A percentile compares a stretch with the other conserved stretches of the same genome.
Evolutionary conservation across 1,140 invertebrate species (phyloP).

Genomic region (Drosophila parvula): DNA sequence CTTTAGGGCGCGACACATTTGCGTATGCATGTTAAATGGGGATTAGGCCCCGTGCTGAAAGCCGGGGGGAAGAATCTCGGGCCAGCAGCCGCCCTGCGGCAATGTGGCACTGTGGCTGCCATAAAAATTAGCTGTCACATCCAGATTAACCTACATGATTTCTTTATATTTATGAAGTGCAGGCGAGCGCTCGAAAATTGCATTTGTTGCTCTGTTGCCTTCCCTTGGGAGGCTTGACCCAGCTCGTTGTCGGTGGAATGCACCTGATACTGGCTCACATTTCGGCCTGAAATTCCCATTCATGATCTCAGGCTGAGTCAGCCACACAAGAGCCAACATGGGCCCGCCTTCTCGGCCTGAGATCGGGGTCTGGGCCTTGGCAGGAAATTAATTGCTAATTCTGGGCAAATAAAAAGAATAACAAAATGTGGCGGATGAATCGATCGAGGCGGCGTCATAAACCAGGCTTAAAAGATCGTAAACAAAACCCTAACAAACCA

Average conservation of each 20-base stretch:
- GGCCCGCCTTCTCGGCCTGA: constrained; percentile 6
- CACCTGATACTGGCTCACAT: constrained; percentile 41
- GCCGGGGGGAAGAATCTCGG: constrained; percentile 8
- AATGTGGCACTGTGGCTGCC: constrained; percentile 9
- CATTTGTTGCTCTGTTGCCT: neutral
- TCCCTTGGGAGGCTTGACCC: neutral
- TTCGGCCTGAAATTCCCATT: constrained; percentile 16
- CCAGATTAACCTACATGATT: constrained; percentile 54
- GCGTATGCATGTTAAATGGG: constrained; percentile 76
- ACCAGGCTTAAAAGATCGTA: constrained; percentile 74
- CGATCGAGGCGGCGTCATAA: constrained; percentile 74
- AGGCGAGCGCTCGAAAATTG: neutral
- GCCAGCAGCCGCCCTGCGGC: constrained; percentile 1
- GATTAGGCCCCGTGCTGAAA: constrained; percentile 57
- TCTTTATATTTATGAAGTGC: constrained; percentile 24
- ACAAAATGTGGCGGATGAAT: constrained; percentile 37
- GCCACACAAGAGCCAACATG: neutral
- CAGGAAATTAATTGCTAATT: constrained; percentile 75
- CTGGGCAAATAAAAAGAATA: constrained; percentile 46
- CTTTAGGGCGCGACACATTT: constrained; percentile 79
- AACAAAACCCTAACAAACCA: constrained; percentile 53
- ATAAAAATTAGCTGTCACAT: constrained; percentile 70
- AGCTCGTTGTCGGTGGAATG: neutral
- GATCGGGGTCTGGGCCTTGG: constrained; percentile 1
- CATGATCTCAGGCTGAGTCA: constrained; percentile 21